Conservation (phyloP, 2,797 vertebrate species). For the Gallirallus australis region DNA sequence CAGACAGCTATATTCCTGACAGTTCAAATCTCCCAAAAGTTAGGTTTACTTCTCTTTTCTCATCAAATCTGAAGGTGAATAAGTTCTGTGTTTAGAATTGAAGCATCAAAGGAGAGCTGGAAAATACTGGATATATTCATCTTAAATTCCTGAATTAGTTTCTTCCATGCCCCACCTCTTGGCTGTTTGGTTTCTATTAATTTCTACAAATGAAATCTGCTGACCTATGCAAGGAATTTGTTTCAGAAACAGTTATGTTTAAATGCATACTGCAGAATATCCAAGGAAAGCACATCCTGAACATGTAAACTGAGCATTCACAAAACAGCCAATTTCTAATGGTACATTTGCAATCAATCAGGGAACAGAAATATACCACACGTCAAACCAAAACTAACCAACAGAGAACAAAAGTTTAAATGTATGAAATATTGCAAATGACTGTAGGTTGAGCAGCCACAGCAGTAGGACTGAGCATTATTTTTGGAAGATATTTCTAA, state of each 20-base stretch:
- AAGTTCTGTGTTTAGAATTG: background rate
- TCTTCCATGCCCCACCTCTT: constrained; percentile 15
- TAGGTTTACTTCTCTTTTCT: background rate
- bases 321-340: constrained; percentile 8
- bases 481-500: background rate
- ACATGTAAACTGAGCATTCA: constrained; percentile 36
- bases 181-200: constrained; percentile 19
- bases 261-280: constrained; percentile 23
- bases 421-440: background rate
- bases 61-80: background rate
- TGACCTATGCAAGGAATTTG: constrained; percentile 47
- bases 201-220: background rate
- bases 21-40: background rate
- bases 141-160: constrained; percentile 27
- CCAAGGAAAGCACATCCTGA: constrained; percentile 26
- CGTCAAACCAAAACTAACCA: constrained; percentile 45
- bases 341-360: constrained; percentile 39
- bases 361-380: constrained; percentile 36
- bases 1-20: background rate
- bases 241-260: constrained; percentile 47
- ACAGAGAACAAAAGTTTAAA: constrained; percentile 17
- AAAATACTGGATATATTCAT: background rate
- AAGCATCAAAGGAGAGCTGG: background rate
- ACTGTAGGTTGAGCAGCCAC: background rate
- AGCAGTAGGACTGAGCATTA: background rate